phyloP scores from a whole-genome alignment of 2,113 vertebrate genomes.

The Tor tambroides region DNA sequence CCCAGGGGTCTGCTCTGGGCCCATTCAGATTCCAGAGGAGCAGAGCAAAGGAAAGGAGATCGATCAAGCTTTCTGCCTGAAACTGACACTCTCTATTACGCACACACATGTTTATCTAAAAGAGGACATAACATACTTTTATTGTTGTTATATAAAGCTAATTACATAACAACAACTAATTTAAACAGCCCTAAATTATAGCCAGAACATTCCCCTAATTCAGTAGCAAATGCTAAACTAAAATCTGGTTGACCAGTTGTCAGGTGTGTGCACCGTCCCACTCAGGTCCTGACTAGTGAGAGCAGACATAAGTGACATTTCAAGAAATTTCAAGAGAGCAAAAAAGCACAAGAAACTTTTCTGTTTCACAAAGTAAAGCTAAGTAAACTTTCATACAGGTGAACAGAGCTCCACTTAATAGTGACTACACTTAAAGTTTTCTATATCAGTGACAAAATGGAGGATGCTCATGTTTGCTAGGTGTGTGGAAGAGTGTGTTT shows the following conservation, averaged over 20 bases:
- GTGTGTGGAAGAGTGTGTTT: slow-evolving; percentile 29
- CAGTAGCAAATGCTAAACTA: not conserved
- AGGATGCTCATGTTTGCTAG: slow-evolving; percentile 28
- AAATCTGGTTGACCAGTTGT: not conserved
- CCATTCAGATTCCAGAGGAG: slow-evolving; percentile 41
- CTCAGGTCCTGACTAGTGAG: not conserved
- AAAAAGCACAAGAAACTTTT: not conserved
- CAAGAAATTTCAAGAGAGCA: not conserved
- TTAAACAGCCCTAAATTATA: not conserved
- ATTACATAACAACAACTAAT: not conserved
- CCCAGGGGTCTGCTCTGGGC: slow-evolving; percentile 56
- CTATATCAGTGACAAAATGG: slow-evolving; percentile 52
- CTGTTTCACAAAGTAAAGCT: not conserved
- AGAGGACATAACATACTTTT: not conserved
- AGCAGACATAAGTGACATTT: not conserved
- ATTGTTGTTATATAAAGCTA: not conserved
- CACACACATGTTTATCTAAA: slow-evolving; percentile 35
- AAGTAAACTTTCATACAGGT: not conserved
- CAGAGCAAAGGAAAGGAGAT: slow-evolving; percentile 61
- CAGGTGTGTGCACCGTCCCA: not conserved
- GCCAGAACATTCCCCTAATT: not conserved
- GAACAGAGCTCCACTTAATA: slow-evolving; percentile 40
- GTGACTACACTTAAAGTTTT: slow-evolving; percentile 36
- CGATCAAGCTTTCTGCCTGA: slow-evolving; percentile 55
- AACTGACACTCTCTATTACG: slow-evolving; percentile 49